Conservation (phyloP, 2,797 vertebrate genomes). For the Gorsachius magnificus region DNA sequence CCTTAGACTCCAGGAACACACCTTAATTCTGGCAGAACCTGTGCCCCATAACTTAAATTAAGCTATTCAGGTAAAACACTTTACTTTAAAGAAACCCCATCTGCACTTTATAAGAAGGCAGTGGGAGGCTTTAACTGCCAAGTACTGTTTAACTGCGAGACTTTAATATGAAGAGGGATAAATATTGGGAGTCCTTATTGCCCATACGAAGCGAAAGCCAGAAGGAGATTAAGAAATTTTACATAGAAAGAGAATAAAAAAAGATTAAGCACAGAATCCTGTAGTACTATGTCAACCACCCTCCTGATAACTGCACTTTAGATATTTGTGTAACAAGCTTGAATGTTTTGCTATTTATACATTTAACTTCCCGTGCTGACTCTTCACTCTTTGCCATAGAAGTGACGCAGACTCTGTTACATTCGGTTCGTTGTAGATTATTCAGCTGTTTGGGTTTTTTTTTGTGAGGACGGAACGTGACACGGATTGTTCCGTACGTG, state of each 20-base stretch:
- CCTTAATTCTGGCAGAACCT: background rate
- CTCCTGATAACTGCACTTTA: slow-evolving; percentile 18
- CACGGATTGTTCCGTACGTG: rapidly evolving
- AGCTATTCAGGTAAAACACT: background rate
- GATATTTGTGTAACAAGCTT: background rate
- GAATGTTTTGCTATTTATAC: slow-evolving; percentile 8
- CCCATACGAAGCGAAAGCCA: background rate
- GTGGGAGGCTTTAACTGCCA: background rate
- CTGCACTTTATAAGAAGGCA: background rate
- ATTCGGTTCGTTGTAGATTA: background rate
- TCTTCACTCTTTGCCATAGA: background rate
- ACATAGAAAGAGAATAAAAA: background rate
- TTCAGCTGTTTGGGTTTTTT: background rate
- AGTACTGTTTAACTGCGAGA: background rate
- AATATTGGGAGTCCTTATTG: background rate
- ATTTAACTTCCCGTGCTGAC: background rate
- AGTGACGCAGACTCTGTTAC: background rate
- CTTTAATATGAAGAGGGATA: background rate
- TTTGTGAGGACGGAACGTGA: background rate
- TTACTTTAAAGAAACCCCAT: background rate
- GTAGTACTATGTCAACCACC: background rate
- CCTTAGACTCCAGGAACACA: background rate
- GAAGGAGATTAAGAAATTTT: slow-evolving; percentile 31
- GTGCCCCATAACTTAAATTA: background rate
- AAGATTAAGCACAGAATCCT: slow-evolving; percentile 23